Conservation (phyloP, 2,888 invertebrate species). For the Nebria brevicollis region DNA sequence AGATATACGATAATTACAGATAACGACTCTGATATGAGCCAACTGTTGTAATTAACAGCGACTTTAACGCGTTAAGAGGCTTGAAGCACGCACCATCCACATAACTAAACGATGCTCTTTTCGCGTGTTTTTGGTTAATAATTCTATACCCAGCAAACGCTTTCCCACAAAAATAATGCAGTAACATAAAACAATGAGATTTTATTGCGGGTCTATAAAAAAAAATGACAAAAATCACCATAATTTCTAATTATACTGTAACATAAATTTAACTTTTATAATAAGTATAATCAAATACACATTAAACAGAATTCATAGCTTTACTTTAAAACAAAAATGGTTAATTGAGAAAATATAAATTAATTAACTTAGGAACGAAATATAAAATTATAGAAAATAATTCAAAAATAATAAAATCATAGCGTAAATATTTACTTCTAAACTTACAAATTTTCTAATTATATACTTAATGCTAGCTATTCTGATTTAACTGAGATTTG, state of each 20-base stretch:
- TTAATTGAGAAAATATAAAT: no score
- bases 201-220: neutral
- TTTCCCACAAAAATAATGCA: neutral
- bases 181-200: neutral
- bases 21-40: conserved; percentile 38
- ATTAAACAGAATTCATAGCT: neutral
- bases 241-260: neutral
- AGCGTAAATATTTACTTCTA: no score
- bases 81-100: conserved; percentile 24
- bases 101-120: conserved; percentile 22
- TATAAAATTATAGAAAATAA: no score
- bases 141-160: conserved; percentile 1
- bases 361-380: no score
- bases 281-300: neutral
- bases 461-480: no score
- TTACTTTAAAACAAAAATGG: no score
- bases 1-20: conserved; percentile 38
- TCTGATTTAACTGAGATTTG: no score
- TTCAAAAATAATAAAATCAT: no score
- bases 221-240: neutral
- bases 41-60: conserved; percentile 39
- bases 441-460: no score
- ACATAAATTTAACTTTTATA: neutral
- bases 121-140: conserved; percentile 31
- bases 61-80: conserved; percentile 40